Base-by-base conservation (phyloP, 2,797 vertebrate species). In the Ptychadena robeensis region DNA sequence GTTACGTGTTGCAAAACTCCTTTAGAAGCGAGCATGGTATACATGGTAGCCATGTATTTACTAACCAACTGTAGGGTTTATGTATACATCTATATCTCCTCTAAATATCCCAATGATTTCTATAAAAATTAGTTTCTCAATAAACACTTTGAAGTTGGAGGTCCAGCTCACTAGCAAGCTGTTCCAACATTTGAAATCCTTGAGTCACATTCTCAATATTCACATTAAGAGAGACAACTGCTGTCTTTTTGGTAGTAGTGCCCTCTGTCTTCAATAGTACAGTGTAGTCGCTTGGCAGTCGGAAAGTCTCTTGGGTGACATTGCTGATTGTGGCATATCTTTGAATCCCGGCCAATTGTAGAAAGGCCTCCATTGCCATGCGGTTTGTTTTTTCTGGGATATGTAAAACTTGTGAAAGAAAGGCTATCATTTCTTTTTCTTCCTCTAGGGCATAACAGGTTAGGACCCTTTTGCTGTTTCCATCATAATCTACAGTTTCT, bases 111-210 rank as follows among this genome's bases (percentile, higher is more conserved):
- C n/a, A n/a, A n/a, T n/a, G n/a, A n/a, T n/a, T n/a, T n/a, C n/a
- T n/a, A n/a, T n/a, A n/a, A n/a, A 53, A 7, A 18, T n/a, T 18
- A 53, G 9, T n/a, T 38, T 18, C 22, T 35, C 25, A 61, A n/a
- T 59, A 70, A 30, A 37, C 57, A 40, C 38, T 64, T 66, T 64
- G 82, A 1, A 34, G 44, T 66, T 79, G 80, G 22, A 90, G 80
- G 14, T 85, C 84, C 72, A 89, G 73, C 12, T 88, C 80, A 53
- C 72, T 86, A 0, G 84, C 86, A 48, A 90, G 15, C 12, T 44
- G 69, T 40, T 89, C 89, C 15, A 89, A 86, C 73, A 81, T 82
- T 77, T 90, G 87, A 81, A 89, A 87, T 22, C 87, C 88, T 44
- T 66, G 79, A 44, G 84, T 86, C 12, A 88, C 83, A 30, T 87